A percentile compares a stretch with the other conserved stretches of the same genome.
Conservation (phyloP, 1,140 invertebrate species). For the Drosophila navojoa region DNA sequence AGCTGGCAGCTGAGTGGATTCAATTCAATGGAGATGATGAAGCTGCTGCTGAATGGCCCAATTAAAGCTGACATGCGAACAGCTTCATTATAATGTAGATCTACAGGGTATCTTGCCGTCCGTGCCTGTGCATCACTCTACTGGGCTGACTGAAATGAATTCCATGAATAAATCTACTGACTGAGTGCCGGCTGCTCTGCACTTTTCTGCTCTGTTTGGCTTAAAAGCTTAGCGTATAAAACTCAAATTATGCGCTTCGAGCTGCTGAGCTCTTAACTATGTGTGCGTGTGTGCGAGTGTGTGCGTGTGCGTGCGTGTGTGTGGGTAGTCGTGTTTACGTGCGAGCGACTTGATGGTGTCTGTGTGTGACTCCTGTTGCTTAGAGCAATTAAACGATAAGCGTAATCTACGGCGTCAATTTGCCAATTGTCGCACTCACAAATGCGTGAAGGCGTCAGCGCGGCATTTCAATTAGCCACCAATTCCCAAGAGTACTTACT, state of each 20-base stretch:
- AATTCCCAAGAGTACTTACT: conserved; percentile 16
- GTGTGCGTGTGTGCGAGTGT: not conserved
- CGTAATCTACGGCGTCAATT: conserved; percentile 70
- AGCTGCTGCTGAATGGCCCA: not conserved
- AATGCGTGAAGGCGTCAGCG: conserved; percentile 72
- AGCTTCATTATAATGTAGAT: too few species aligned
- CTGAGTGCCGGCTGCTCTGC: conserved; percentile 18
- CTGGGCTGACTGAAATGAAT: not conserved
- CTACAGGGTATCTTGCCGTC: not conserved
- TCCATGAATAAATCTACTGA: conserved; percentile 13
- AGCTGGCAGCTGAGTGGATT: too few species aligned
- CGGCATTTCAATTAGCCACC: conserved; percentile 69
- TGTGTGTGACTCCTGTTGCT: conserved; percentile 62
- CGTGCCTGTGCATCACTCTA: not conserved
- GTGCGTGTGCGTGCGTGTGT: conserved; percentile 31
- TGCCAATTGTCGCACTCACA: conserved; percentile 69
- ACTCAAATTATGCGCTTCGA: conserved; percentile 68
- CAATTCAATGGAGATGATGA: too few species aligned
- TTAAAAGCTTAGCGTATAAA: conserved; percentile 81
- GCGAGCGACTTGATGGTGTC: conserved; percentile 8
- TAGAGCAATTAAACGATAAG: conserved; percentile 78
- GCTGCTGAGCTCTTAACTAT: not conserved
- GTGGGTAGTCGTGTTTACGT: conserved; percentile 12
- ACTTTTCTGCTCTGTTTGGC: conserved; percentile 1
- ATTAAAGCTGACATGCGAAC: not conserved